Percentiles rank a stretch among this genome's conserved stretches.
Evolutionary conservation across 2,888 invertebrate genomes (phyloP).

Genomic region (Vesta saturnalis): DNA sequence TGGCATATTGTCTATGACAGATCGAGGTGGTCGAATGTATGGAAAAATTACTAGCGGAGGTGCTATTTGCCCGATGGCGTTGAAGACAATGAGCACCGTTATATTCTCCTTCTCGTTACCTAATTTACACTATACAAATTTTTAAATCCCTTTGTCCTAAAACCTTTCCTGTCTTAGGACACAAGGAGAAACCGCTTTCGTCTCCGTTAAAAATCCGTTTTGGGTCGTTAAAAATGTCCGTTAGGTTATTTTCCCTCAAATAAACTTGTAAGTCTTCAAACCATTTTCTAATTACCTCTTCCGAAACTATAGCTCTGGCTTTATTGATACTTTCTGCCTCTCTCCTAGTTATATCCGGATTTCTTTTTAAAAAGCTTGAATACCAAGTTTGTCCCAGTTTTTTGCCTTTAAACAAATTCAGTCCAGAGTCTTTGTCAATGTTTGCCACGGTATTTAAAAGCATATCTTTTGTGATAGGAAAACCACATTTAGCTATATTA

Average conservation of each 20-base stretch:
- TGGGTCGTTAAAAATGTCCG: not conserved
- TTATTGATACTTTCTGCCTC: not conserved
- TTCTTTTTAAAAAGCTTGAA: not conserved
- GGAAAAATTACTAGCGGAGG: constrained; percentile 5
- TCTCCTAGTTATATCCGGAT: constrained; percentile 3
- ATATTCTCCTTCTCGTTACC: constrained; percentile 5
- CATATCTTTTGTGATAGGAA: constrained; percentile 12
- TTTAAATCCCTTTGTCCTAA: constrained; percentile 2
- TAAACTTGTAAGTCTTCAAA: not conserved
- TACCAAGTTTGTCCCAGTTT: constrained; percentile 1
- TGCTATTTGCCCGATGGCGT: constrained; percentile 5
- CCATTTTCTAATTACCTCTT: not conserved
- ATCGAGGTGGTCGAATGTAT: constrained; percentile 5
- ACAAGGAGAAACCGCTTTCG: constrained; percentile 2
- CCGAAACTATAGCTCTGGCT: not conserved
- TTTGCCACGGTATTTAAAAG: not conserved
- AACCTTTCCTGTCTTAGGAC: constrained; percentile 2
- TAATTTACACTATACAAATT: constrained; percentile 3
- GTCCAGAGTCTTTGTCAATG: not conserved
- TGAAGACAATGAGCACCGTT: constrained; percentile 5
- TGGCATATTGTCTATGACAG: constrained; percentile 5
- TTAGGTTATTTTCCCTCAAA: constrained; percentile 5
- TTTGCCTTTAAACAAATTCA: constrained; percentile 5
- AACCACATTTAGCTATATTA: constrained; percentile 10
- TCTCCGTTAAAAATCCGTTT: not conserved